Evolutionary conservation across 2,113 vertebrate species (phyloP).

Genomic region (Theristicus caerulescens): DNA sequence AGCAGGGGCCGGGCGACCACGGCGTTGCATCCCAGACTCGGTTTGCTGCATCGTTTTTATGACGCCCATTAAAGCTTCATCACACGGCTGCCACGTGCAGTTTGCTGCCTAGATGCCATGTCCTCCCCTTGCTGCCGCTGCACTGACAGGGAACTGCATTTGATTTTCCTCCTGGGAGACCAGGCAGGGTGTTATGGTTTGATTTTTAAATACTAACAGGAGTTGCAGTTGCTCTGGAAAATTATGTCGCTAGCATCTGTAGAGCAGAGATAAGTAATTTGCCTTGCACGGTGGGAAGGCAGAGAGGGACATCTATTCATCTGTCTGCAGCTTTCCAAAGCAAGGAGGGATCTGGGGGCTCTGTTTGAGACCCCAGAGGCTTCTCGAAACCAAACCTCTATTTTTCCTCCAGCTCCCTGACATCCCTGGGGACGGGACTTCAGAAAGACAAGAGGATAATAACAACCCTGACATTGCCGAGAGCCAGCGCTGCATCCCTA

Average conservation of each 20-base stretch:
- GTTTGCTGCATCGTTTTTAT: neutral
- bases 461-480: neutral
- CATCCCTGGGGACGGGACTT: neutral
- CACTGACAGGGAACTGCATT: neutral
- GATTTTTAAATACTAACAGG: neutral
- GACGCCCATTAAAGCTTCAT: neutral
- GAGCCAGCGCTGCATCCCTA: neutral
- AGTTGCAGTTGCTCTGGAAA: neutral
- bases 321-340: neutral
- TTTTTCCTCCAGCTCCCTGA: neutral
- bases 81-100: neutral
- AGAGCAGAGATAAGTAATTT: neutral
- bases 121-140: neutral
- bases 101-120: neutral
- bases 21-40: neutral
- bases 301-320: neutral
- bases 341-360: neutral
- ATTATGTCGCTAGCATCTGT: neutral
- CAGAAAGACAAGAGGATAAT: neutral
- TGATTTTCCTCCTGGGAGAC: neutral
- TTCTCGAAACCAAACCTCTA: neutral
- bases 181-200: neutral
- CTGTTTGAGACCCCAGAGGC: neutral
- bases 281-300: neutral
- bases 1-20: neutral